phyloP scores from a whole-genome alignment of 1,140 invertebrate species.

The Drosophila kanapiae region DNA sequence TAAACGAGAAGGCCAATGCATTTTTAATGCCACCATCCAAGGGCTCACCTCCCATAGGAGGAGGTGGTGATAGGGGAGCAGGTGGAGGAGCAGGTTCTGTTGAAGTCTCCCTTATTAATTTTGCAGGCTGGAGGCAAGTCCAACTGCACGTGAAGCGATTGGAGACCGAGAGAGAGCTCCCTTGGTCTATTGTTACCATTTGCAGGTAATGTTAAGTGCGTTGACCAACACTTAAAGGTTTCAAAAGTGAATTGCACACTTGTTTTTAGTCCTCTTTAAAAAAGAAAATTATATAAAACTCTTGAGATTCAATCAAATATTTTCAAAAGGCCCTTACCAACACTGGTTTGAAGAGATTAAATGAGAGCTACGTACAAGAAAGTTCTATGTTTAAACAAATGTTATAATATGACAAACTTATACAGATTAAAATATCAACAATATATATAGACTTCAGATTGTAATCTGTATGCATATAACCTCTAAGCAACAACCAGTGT shows the following conservation, averaged over 20 bases:
- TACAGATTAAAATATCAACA: too few species aligned
- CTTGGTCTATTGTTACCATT: slow-evolving; percentile 1
- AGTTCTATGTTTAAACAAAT: too few species aligned
- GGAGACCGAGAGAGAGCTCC: not conserved
- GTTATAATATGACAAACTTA: too few species aligned
- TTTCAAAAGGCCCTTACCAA: too few species aligned
- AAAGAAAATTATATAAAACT: too few species aligned
- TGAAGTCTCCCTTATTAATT: slow-evolving; percentile 8
- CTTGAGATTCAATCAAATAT: too few species aligned
- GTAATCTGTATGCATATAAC: too few species aligned
- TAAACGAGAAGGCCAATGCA: slow-evolving; percentile 36
- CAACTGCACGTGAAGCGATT: slow-evolving; percentile 8
- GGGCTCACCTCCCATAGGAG: not conserved
- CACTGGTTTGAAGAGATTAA: too few species aligned
- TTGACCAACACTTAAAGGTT: slow-evolving; percentile 15
- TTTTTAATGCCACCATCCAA: slow-evolving; percentile 32
- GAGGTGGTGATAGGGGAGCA: not conserved
- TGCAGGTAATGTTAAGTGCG: not conserved
- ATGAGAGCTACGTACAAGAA: too few species aligned
- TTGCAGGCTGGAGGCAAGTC: not conserved
- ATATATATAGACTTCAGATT: too few species aligned
- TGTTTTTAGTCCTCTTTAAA: too few species aligned
- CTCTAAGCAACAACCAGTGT: too few species aligned
- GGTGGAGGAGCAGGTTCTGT: not conserved
- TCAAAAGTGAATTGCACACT: not conserved